phyloP scores from a whole-genome alignment of 2,797 vertebrate genomes.

The Chaenodraco wilsoni region DNA sequence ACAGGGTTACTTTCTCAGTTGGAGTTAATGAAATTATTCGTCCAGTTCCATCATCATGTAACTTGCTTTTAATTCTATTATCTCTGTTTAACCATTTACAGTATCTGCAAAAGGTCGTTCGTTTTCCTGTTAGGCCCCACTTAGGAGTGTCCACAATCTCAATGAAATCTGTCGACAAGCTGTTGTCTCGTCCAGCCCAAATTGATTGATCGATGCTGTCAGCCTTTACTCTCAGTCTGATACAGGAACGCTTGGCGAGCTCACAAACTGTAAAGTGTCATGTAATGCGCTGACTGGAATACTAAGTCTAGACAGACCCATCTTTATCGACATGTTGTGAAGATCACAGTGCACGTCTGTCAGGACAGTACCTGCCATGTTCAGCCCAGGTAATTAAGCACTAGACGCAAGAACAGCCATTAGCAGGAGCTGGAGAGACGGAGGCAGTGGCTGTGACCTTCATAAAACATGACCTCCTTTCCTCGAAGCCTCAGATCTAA shows the following conservation, averaged over 20 bases:
- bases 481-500: constrained; percentile 29
- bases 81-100: background rate
- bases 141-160: constrained; percentile 4
- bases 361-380: constrained; percentile 38
- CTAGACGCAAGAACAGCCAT: constrained; percentile 33
- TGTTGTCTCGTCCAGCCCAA: constrained; percentile 38
- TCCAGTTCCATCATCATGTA: background rate
- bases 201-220: constrained; percentile 63
- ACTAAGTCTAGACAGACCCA: constrained; percentile 55
- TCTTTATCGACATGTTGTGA: constrained; percentile 55
- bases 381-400: constrained; percentile 63
- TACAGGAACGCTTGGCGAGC: constrained; percentile 43
- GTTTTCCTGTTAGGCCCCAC: constrained; percentile 1
- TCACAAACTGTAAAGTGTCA: constrained; percentile 54
- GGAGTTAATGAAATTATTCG: background rate
- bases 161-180: constrained; percentile 26
- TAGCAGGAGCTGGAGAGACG: constrained; percentile 34
- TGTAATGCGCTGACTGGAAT: constrained; percentile 57
- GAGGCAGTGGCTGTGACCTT: constrained; percentile 25
- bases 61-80: background rate
- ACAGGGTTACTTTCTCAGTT: background rate
- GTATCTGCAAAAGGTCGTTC: background rate
- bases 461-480: constrained; percentile 50
- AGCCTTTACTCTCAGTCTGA: constrained; percentile 41
- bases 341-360: constrained; percentile 62